Percentiles rank a stretch among this genome's conserved stretches.
Evolutionary conservation across 2,888 invertebrate genomes (phyloP).

Genomic region (Pseudococcus longispinus): DNA sequence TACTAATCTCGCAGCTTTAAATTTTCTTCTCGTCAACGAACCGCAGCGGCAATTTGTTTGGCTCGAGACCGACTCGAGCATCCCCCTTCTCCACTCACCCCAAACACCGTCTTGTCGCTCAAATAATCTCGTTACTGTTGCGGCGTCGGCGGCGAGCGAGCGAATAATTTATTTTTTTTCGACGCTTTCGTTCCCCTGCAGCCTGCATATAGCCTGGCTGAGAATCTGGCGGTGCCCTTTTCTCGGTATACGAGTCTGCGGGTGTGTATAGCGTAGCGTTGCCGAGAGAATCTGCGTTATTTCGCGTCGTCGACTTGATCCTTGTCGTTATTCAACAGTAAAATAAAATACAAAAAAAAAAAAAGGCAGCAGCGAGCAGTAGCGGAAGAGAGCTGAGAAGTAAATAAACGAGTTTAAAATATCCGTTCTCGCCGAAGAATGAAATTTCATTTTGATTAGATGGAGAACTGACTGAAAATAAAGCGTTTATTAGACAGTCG

Average conservation of each 20-base stretch:
- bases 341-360: background rate
- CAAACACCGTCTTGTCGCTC: background rate
- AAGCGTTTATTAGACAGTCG: slow-evolving; percentile 57
- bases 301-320: slow-evolving; percentile 18
- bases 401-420: slow-evolving; percentile 50
- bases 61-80: background rate
- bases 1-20: background rate
- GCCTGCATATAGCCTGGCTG: background rate
- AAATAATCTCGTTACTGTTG: slow-evolving; percentile 34
- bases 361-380: no score
- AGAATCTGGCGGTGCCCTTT: background rate
- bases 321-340: slow-evolving; percentile 48
- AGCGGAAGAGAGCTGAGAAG: background rate
- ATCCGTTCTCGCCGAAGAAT: slow-evolving; percentile 53
- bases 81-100: background rate
- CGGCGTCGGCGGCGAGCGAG: background rate
- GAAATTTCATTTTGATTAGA: slow-evolving; percentile 56
- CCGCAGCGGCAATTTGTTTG: background rate
- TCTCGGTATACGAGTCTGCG: background rate
- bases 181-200: background rate
- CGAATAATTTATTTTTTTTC: slow-evolving; percentile 32
- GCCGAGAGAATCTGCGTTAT: background rate
- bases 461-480: slow-evolving; percentile 57
- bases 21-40: background rate
- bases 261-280: background rate